A percentile compares a stretch with the other conserved stretches of the same genome.
Conservation (phyloP, 2,888 invertebrate genomes). For the Mythimna loreyi region DNA sequence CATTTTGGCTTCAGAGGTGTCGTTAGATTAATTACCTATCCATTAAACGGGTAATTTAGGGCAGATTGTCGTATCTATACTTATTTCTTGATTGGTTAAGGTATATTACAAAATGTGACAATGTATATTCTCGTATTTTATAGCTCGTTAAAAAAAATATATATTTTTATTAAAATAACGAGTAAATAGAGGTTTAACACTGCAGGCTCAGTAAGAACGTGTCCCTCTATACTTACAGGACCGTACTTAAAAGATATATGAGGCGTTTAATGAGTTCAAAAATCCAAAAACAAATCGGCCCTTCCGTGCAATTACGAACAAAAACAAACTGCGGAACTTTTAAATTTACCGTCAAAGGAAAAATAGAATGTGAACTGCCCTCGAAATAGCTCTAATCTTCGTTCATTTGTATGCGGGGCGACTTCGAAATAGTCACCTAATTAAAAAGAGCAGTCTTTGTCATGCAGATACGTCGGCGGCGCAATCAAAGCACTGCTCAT, state of each 20-base stretch:
- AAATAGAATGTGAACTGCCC: conserved; percentile 71
- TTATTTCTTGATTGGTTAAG: too few relatives aligned
- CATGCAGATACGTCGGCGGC: conserved; percentile 80
- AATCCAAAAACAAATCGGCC: conserved; percentile 57
- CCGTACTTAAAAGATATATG: conserved; percentile 21
- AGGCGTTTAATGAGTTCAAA: conserved; percentile 35
- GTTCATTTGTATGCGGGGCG: conserved; percentile 83
- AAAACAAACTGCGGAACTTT: conserved; percentile 71
- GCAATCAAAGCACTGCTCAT: conserved; percentile 77
- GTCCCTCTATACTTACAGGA: background rate
- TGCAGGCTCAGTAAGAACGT: background rate
- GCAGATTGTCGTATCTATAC: too few relatives aligned
- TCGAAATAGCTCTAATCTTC: conserved; percentile 76
- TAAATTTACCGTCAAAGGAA: conserved; percentile 74
- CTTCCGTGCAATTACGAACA: conserved; percentile 70
- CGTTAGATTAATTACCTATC: too few relatives aligned
- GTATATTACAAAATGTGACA: too few relatives aligned
- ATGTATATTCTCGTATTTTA: too few relatives aligned
- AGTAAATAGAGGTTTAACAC: background rate
- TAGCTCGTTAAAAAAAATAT: too few relatives aligned
- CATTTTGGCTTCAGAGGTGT: too few relatives aligned
- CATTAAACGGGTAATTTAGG: too few relatives aligned
- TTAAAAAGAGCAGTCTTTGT: conserved; percentile 86
- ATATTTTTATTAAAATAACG: too few relatives aligned
- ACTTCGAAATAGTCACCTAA: conserved; percentile 83